Percentiles rank a stretch among this genome's conserved stretches.
Evolutionary conservation across 2,888 invertebrate genomes (phyloP).

Genomic region (Tetragonula carbonaria): DNA sequence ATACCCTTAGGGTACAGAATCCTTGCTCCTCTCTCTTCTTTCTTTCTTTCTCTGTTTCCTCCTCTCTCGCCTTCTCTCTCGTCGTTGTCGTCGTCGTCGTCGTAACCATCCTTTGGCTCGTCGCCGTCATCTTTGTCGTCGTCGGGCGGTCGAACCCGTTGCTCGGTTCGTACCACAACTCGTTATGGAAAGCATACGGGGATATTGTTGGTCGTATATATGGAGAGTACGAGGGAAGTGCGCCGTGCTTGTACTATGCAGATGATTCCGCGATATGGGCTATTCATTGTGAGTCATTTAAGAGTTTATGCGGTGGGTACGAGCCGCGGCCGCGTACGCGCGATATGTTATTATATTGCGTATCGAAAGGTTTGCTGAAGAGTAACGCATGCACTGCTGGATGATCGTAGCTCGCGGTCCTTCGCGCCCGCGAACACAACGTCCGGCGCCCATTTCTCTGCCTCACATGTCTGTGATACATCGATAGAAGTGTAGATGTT

Average conservation of each 20-base stretch:
- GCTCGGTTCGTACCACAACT: conserved; percentile 68
- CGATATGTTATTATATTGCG: conserved; percentile 76
- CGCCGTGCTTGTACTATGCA: conserved; percentile 79
- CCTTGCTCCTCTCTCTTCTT: conserved; percentile 12
- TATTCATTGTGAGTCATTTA: conserved; percentile 82
- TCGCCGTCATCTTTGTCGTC: conserved; percentile 12
- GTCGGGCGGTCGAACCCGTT: conserved; percentile 5
- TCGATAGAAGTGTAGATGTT: conserved; percentile 28
- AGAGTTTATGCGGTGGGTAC: conserved; percentile 76
- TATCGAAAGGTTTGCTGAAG: conserved; percentile 71
- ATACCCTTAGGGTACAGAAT: conserved; percentile 74
- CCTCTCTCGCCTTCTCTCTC: neutral
- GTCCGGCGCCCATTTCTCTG: neutral
- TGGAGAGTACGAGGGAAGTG: conserved; percentile 76
- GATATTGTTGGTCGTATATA: conserved; percentile 79
- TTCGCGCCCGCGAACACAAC: conserved; percentile 30
- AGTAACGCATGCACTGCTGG: conserved; percentile 42
- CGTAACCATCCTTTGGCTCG: conserved; percentile 39
- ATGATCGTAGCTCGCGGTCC: conserved; percentile 44
- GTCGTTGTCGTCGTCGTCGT: conserved; percentile 1
- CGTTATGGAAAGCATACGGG: conserved; percentile 78
- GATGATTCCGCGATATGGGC: conserved; percentile 81
- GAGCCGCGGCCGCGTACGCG: conserved; percentile 58
- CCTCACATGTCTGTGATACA: no score
- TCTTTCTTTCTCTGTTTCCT: neutral